Conservation (phyloP, 1,140 invertebrate genomes). For the Drosophila elegans region DNA sequence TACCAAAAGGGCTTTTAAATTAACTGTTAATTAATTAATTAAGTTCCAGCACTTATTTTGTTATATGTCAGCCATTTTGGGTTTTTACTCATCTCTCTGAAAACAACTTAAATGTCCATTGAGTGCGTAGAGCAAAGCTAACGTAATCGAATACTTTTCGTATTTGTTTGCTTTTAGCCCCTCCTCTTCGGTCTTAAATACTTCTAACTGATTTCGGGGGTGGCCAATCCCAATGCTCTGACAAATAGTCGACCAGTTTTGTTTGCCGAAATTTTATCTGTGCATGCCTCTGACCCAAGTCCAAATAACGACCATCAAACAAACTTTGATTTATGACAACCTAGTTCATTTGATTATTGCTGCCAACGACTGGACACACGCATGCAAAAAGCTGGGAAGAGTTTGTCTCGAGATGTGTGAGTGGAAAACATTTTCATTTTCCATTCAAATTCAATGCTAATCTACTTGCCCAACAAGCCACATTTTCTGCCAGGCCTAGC, state of each 20-base stretch:
- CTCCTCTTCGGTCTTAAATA: constrained; percentile 20
- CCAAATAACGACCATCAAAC: constrained; percentile 58
- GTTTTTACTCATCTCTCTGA: constrained; percentile 8
- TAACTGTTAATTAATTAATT: constrained; percentile 21
- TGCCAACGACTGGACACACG: constrained; percentile 27
- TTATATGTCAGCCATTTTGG: constrained; percentile 3
- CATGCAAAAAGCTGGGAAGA: constrained; percentile 4
- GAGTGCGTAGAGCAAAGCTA: constrained; percentile 6
- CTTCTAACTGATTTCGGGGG: constrained; percentile 25
- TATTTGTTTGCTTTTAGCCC: constrained; percentile 14
- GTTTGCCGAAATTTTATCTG: constrained; percentile 64
- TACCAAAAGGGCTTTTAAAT: not conserved
- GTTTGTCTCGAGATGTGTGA: constrained; percentile 2
- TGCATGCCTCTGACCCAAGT: constrained; percentile 59
- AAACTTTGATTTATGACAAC: constrained; percentile 81
- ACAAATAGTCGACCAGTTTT: constrained; percentile 66
- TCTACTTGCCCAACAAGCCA: constrained; percentile 74
- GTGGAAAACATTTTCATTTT: constrained; percentile 76
- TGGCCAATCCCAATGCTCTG: constrained; percentile 29
- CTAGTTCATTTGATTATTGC: constrained; percentile 80
- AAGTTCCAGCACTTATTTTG: constrained; percentile 7
- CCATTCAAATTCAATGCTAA: constrained; percentile 82
- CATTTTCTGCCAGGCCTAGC: constrained; percentile 43
- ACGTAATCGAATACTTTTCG: constrained; percentile 48
- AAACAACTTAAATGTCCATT: constrained; percentile 26